phyloP scores from a whole-genome alignment of 2,888 invertebrate species.

The Ectobius pallidus region DNA sequence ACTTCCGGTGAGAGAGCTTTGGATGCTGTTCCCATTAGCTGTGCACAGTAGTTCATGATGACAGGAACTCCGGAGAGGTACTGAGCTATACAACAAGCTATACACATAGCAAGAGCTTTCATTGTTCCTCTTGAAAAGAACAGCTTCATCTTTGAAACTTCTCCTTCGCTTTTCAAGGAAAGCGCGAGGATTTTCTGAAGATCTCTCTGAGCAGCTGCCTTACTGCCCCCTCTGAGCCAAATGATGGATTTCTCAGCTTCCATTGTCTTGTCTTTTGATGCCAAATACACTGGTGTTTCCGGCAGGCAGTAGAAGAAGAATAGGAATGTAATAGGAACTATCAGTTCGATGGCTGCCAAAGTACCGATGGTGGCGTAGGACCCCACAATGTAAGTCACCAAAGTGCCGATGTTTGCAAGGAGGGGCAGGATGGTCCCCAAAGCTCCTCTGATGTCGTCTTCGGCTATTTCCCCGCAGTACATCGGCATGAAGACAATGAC shows the following conservation, averaged over 20 bases:
- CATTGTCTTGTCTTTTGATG: background rate
- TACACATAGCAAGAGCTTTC: conserved; percentile 47
- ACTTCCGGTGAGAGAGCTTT: background rate
- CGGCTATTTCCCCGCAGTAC: conserved; percentile 68
- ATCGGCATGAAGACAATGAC: conserved; percentile 63
- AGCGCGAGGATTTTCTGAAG: too few species aligned
- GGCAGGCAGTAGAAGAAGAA: background rate
- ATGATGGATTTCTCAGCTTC: background rate
- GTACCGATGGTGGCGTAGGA: background rate
- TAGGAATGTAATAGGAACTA: background rate
- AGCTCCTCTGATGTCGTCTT: conserved; percentile 50
- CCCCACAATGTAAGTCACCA: background rate
- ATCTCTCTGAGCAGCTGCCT: background rate
- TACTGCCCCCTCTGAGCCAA: background rate
- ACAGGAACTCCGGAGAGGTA: background rate
- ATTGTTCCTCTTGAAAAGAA: conserved; percentile 40
- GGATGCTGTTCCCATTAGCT: background rate
- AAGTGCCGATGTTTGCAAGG: background rate
- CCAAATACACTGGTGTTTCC: background rate
- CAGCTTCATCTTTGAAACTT: too few species aligned
- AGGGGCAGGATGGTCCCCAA: background rate
- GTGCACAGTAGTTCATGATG: background rate
- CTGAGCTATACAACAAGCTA: background rate
- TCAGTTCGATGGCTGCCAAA: background rate
- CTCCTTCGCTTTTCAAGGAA: too few species aligned